These are phyloP conservation scores for Hetaerina titia DNA, from an alignment of 2,888 invertebrate species.

Conservation along the genomic window DNA sequence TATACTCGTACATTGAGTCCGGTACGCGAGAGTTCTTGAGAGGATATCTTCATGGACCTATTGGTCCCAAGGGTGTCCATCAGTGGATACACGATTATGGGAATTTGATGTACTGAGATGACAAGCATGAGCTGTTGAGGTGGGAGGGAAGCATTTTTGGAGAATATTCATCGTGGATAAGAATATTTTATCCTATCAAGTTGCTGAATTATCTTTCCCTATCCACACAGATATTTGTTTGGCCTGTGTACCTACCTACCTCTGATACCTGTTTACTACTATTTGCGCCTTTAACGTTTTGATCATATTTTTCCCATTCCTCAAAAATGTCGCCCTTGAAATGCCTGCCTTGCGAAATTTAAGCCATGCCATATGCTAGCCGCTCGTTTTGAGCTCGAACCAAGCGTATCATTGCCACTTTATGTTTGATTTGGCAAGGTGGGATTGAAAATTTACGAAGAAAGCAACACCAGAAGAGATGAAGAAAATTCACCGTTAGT, in stretches of 20 bases:
- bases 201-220: background rate
- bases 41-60: background rate
- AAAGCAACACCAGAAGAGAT: background rate
- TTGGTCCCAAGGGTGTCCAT: background rate
- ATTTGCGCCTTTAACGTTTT: background rate
- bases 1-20: too few species aligned
- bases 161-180: background rate
- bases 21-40: too few species aligned
- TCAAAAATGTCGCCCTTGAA: background rate
- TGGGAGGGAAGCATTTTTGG: background rate
- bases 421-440: slow-evolving; percentile 12
- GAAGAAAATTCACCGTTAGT: too few species aligned
- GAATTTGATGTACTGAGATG: background rate
- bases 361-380: background rate
- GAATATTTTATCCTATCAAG: background rate
- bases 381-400: background rate
- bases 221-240: background rate
- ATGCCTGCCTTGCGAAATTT: background rate
- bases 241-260: background rate
- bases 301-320: background rate
- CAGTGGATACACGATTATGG: background rate
- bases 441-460: background rate
- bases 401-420: background rate
- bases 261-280: background rate
- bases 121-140: background rate